phyloP scores from a whole-genome alignment of 1,140 invertebrate species.

The Euglossa dilemma region DNA sequence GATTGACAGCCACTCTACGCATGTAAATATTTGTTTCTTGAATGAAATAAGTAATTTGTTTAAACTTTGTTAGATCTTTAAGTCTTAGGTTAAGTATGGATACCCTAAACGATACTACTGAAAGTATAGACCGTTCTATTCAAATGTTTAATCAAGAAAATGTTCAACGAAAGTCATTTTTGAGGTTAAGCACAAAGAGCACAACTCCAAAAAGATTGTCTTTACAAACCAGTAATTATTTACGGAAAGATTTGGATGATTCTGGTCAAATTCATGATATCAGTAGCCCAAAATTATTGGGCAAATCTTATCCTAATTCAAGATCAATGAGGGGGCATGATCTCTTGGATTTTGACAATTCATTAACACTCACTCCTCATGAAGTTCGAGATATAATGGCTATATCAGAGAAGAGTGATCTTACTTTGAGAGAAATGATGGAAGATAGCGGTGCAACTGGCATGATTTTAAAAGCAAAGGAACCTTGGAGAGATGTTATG shows the following conservation, averaged over 20 bases:
- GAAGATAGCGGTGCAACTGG: slow-evolving; percentile 79
- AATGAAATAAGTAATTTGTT: not conserved
- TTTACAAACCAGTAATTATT: slow-evolving; percentile 51
- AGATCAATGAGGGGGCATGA: slow-evolving; percentile 23
- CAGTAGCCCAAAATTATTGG: slow-evolving; percentile 8
- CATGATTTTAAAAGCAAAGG: slow-evolving; percentile 78
- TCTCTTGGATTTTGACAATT: slow-evolving; percentile 60
- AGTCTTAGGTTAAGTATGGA: slow-evolving; percentile 48
- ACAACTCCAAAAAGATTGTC: slow-evolving; percentile 60
- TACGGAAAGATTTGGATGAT: slow-evolving; percentile 37
- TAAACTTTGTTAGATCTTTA: not conserved
- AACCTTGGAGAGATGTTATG: slow-evolving; percentile 81
- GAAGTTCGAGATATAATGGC: slow-evolving; percentile 72
- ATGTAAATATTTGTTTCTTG: not conserved
- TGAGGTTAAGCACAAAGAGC: slow-evolving; percentile 67
- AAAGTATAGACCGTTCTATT: slow-evolving; percentile 61
- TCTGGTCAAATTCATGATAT: slow-evolving; percentile 14
- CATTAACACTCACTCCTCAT: slow-evolving; percentile 71
- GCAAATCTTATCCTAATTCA: slow-evolving; percentile 12
- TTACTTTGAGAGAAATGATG: slow-evolving; percentile 78
- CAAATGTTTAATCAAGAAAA: slow-evolving; percentile 60
- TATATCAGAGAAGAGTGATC: slow-evolving; percentile 66
- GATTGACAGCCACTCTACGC: not conserved
- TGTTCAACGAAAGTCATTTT: slow-evolving; percentile 61
- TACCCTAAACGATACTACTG: slow-evolving; percentile 27